Base-by-base conservation (phyloP, 2,888 invertebrate species). In the Microplitis deprimator region DNA sequence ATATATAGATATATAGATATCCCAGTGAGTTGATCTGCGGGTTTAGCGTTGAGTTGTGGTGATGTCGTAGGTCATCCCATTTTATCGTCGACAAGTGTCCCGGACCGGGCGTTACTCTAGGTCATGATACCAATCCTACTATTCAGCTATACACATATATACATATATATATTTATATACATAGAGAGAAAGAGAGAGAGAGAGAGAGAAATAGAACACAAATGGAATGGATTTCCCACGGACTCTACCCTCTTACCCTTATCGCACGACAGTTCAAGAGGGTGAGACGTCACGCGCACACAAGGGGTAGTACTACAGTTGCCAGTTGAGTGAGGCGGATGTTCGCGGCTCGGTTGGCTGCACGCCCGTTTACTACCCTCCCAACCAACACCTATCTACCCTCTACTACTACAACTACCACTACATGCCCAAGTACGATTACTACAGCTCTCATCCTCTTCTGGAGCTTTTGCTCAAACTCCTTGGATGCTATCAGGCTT, bases 31-130 rank as follows among this genome's bases (percentile, higher is more conserved):
- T 67, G 65, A 73, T 73, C 77, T 75, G 80, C 79, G 85, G 85
- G 86, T 85, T 85, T 50, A 50, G 84, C 84, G 85, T 86, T 86
- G 86, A 86, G 87, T 40, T 17, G 50, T 50, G 40, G 86, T 83
- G 84, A 83, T 84, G 85, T 84, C 85, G 82, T 79, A 82, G 82
- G 81, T 79, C 82, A 81, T 85, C 81, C 79, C 85, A 83, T 84
- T 85, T 84, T 85, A 87, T 86, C 85, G 82, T 77, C 50, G 29
- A 73, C 62, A 71, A 68, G 75, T 77, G 77, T 76, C 69, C 71
- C 76, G 73, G 77, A 76, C 78, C 73, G 65, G 77, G 50, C 68
- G 79, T 83, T 83, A 82, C 78, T 82, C 77, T 81, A 84, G 84
- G 84, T 85, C 85, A 84, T 81, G 84, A 81, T 79, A 82, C 81